phyloP scores from a whole-genome alignment of 2,113 vertebrate genomes.

The Propithecus coquereli region DNA sequence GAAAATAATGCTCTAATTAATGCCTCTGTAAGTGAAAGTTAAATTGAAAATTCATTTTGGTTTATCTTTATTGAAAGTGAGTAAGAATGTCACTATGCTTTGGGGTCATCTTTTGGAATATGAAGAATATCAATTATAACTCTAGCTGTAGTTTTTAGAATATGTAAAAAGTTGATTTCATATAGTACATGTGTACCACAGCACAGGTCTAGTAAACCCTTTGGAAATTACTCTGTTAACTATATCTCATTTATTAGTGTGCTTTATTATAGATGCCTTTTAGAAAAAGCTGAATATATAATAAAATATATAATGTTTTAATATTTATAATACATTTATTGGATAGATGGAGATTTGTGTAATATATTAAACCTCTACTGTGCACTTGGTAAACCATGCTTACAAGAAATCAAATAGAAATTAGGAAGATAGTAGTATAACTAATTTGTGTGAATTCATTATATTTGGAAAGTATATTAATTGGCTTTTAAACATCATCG shows the following conservation, averaged over 20 bases:
- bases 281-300: background rate
- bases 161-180: conserved; percentile 20
- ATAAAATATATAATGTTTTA: background rate
- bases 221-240: conserved; percentile 6
- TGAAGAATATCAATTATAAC: background rate
- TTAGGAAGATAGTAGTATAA: background rate
- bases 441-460: background rate
- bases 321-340: background rate
- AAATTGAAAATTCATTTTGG: background rate
- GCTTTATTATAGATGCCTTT: background rate
- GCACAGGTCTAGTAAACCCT: background rate
- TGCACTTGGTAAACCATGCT: background rate
- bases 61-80: background rate
- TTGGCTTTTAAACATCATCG: background rate
- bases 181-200: background rate
- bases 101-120: background rate
- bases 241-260: background rate
- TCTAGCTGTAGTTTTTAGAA: background rate
- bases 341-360: background rate
- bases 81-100: background rate
- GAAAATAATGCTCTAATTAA: background rate
- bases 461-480: background rate
- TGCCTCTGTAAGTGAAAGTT: background rate
- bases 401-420: background rate
- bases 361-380: background rate